A percentile compares a stretch with the other conserved stretches of the same genome.
These are phyloP conservation scores for Rhinella marina DNA, from an alignment of 2,797 vertebrate species.

Conservation along the genomic window DNA sequence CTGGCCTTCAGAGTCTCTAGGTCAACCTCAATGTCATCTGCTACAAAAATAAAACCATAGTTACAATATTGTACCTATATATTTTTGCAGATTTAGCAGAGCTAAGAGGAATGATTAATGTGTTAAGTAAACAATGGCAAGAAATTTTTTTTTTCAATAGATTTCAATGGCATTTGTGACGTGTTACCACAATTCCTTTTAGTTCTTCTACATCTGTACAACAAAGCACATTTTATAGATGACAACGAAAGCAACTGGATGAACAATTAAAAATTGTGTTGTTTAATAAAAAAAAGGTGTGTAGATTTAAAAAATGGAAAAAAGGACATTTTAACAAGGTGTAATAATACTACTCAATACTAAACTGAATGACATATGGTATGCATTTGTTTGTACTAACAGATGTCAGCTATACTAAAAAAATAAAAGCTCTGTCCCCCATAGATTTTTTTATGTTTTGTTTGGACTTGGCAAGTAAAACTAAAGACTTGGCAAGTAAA, in stretches of 20 bases:
- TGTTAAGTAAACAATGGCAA: no score
- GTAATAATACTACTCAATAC: neutral
- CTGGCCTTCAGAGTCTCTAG: constrained; percentile 81
- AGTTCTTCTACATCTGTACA: no score
- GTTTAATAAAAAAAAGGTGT: neutral
- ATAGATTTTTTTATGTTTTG: no score
- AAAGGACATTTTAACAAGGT: neutral
- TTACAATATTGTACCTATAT: neutral
- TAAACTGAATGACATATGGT: neutral
- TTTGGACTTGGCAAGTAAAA: no score
- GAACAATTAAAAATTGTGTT: neutral
- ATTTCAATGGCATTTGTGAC: no score
- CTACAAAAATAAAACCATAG: constrained; percentile 62
- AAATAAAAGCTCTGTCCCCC: no score
- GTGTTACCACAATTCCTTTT: no score
- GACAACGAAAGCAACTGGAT: neutral
- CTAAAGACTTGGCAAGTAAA: neutral
- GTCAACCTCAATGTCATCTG: constrained; percentile 80
- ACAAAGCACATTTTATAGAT: neutral
- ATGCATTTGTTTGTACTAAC: neutral
- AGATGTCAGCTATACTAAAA: neutral
- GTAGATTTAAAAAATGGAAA: no score
- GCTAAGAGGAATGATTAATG: no score
- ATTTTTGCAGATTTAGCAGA: neutral
- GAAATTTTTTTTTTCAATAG: no score